Conservation (phyloP, 2,113 vertebrate genomes). For the Atractosteus spatula region DNA sequence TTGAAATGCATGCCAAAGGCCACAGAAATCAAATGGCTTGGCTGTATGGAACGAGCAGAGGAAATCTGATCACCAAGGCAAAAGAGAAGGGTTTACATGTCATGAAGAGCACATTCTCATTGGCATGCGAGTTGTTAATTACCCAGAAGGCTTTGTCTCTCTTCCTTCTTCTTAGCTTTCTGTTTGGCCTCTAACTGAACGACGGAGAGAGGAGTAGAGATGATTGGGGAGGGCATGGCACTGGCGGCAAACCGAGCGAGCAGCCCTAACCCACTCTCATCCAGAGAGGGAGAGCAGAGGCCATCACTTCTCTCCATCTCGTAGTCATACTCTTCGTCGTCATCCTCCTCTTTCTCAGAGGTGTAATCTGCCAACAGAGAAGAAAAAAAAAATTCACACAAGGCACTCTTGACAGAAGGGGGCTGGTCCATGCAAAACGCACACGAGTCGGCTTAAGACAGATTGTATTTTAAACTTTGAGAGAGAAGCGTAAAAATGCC, state of each 20-base stretch:
- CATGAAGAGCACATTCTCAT: too few relatives aligned
- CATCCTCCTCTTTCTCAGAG: constrained; percentile 61
- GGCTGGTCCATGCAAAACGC: not conserved
- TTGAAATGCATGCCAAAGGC: too few relatives aligned
- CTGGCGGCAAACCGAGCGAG: constrained; percentile 89
- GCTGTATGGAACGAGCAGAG: too few relatives aligned
- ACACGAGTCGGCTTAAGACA: not conserved
- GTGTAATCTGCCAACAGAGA: constrained; percentile 76
- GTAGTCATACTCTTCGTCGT: constrained; percentile 65
- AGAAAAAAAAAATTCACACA: constrained; percentile 32
- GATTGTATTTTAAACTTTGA: too few relatives aligned
- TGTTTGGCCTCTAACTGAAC: constrained; percentile 83
- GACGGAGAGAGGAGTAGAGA: constrained; percentile 70
- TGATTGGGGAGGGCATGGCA: constrained; percentile 78
- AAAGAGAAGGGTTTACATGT: too few relatives aligned
- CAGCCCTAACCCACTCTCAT: constrained; percentile 90
- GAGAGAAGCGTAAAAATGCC: not conserved
- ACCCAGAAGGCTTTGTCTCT: constrained; percentile 85
- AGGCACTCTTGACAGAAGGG: not conserved
- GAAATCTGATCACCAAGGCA: too few relatives aligned
- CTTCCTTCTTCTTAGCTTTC: constrained; percentile 85
- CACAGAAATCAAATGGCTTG: too few relatives aligned
- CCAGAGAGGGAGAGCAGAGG: constrained; percentile 67
- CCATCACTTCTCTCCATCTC: constrained; percentile 61
- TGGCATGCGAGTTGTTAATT: constrained; percentile 17